Base-by-base conservation (phyloP, 2,113 vertebrate species). In the Nymphicus hollandicus region DNA sequence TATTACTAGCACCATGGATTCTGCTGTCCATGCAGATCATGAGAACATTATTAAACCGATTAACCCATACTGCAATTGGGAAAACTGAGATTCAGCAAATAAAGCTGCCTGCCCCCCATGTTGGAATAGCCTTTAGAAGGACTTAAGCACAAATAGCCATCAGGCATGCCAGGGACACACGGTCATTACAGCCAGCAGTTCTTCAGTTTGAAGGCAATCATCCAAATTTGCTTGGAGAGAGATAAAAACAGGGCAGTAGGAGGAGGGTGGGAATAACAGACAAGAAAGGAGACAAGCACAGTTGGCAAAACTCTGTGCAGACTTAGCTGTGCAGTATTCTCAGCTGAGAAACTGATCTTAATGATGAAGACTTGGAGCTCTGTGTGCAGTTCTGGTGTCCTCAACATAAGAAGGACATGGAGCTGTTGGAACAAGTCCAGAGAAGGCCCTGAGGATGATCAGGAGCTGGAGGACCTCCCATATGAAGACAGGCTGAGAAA, bases 281-380 rank as follows among this genome's bases (percentile, higher is more conserved):
- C 19, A 39, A 13, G 9, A 19, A 39, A 27, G 47, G 33, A 66
- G 29, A 72, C 4, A 12, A 53, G 58, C 17, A 11, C 25, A 12
- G 53, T 73, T 33, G 35, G 23, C 37, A 50, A 2, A 3, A 4
- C 4, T 5, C 55, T 0, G 0, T 19, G 35, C 37, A n/a, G 39
- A 71, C 0, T 17, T 66, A 88, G 91, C 74, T 81, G 63, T 49
- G 91, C 3, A 6, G 70, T 58, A 19, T 10, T 86, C 66, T 89
- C 85, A 90, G 70, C 50, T 78, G n/a, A 87, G 56, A 76, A 91
- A 70, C 2, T 43, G 19, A 92, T 90, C 69, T 88, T 53, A 64
- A 41, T 56, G 47, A 91, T 10, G n/a, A 22, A 47, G 56, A 58
- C 56, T 15, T 58, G 56, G 22, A 58, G 13, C 22, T 16, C 33